phyloP scores from a whole-genome alignment of 2,797 vertebrate genomes.

The Chromis chromis region DNA sequence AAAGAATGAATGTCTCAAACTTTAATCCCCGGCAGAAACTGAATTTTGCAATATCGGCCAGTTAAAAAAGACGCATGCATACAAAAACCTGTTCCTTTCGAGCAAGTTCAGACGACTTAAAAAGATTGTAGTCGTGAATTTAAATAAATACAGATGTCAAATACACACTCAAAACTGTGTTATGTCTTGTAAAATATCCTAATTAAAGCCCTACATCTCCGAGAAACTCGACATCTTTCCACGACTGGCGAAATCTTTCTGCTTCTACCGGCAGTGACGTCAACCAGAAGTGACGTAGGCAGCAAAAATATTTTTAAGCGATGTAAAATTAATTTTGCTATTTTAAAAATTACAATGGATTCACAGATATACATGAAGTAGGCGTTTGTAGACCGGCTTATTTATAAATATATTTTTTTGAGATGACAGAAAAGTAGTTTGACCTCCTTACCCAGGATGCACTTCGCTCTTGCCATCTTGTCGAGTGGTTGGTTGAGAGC shows the following conservation, averaged over 20 bases:
- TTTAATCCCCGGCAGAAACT: slow-evolving; percentile 4
- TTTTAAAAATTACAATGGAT: not conserved
- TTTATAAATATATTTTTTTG: not conserved
- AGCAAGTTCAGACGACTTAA: not conserved
- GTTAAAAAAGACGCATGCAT: not conserved
- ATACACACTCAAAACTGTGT: no score
- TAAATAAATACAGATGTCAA: no score
- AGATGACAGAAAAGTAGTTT: slow-evolving; percentile 34
- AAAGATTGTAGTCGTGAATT: no score
- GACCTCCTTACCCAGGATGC: slow-evolving; percentile 77
- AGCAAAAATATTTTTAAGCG: not conserved
- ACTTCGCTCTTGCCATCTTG: slow-evolving; percentile 83
- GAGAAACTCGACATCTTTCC: no score
- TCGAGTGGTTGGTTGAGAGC: slow-evolving; percentile 62
- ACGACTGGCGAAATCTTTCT: not conserved
- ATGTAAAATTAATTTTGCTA: not conserved
- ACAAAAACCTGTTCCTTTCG: not conserved
- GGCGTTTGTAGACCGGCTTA: rapidly evolving
- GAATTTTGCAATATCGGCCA: not conserved
- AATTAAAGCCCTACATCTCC: no score
- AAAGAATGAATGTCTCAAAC: not conserved
- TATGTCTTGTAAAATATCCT: no score
- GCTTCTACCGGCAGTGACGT: slow-evolving; percentile 9
- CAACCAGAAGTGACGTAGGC: slow-evolving; percentile 1
- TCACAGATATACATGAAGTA: rapidly evolving